Evolutionary conservation across 2,113 vertebrate species (phyloP).

Genomic region (Motacilla tschutschensis): DNA sequence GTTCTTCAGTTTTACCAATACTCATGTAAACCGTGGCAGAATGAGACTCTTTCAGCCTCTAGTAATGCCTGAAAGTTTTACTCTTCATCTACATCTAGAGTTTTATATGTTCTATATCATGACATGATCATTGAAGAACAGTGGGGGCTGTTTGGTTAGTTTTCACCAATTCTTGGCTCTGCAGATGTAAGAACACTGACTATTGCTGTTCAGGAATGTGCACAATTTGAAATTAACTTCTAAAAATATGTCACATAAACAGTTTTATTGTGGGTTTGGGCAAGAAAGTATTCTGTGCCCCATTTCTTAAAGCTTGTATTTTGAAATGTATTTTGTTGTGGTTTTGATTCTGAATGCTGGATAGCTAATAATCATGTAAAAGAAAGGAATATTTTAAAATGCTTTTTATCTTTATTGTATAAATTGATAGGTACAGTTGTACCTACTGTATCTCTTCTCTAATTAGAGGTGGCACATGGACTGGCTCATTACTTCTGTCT

Average conservation of each 20-base stretch:
- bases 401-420: constrained; percentile 69
- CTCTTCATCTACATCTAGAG: neutral
- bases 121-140: neutral
- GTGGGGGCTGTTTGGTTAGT: constrained; percentile 5
- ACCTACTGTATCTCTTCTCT: constrained; percentile 79
- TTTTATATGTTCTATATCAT: neutral
- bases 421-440: constrained; percentile 72
- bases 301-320: neutral
- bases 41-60: neutral
- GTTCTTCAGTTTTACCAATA: neutral
- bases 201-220: neutral
- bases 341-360: neutral
- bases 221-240: constrained; percentile 3
- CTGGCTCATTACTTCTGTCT: constrained; percentile 83
- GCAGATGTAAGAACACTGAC: neutral
- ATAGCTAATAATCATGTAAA: neutral
- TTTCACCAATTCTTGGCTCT: constrained; percentile 12
- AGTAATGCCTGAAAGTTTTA: neutral
- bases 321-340: constrained; percentile 16
- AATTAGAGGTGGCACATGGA: constrained; percentile 81
- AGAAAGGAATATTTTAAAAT: constrained; percentile 47
- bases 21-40: neutral
- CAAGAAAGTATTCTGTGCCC: neutral
- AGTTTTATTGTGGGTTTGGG: neutral
- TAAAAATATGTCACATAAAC: neutral